phyloP scores from a whole-genome alignment of 2,888 invertebrate genomes.

The Didymodactylos carnosus region DNA sequence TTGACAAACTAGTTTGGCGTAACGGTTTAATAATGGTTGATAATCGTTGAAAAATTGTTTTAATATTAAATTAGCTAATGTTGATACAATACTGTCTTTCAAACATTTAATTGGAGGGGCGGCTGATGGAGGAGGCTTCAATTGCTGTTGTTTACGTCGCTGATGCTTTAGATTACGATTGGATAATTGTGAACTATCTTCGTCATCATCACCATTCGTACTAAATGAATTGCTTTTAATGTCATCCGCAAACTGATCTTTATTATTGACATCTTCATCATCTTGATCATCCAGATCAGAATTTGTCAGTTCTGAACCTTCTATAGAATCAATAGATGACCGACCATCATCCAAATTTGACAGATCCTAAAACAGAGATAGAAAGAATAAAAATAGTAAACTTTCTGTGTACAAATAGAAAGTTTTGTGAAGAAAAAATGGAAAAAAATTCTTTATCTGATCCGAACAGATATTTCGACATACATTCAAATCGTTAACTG shows the following conservation, averaged over 20 bases:
- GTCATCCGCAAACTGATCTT: neutral
- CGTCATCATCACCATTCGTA: neutral
- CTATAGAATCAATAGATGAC: neutral
- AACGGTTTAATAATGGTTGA: neutral
- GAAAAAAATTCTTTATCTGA: no score
- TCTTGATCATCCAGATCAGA: neutral
- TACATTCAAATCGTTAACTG: no score
- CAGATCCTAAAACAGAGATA: no score
- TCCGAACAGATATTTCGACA: no score
- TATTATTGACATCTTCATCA: neutral
- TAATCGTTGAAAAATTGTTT: neutral
- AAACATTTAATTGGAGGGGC: neutral
- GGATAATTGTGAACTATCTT: neutral
- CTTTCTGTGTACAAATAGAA: no score
- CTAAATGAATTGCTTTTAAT: neutral
- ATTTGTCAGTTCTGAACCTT: neutral
- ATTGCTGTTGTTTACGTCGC: neutral
- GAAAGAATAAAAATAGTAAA: no score
- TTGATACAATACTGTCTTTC: neutral
- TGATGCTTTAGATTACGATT: neutral
- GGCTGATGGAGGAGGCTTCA: neutral
- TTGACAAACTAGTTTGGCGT: neutral
- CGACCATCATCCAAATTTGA: no score
- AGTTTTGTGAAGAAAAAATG: no score
- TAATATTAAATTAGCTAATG: neutral